phyloP scores from a whole-genome alignment of 64 coral and sea anemone species.

The Orbicella faveolata region DNA sequence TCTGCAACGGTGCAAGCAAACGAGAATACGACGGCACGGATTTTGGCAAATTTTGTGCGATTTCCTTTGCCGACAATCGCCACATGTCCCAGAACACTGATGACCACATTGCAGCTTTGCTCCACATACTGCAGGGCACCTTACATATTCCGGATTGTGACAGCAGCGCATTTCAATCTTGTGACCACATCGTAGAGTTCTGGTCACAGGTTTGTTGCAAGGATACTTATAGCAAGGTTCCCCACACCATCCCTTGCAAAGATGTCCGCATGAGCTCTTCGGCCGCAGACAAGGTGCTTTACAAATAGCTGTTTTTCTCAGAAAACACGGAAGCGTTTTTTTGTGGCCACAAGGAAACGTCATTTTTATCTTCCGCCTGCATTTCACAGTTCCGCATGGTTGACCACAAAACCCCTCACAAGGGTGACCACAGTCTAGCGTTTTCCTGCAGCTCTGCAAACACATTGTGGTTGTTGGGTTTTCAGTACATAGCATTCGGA shows the following conservation, averaged over 20 bases:
- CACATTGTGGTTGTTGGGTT: slow-evolving; percentile 11
- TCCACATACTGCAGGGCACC: slow-evolving; percentile 18
- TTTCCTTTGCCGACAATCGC: slow-evolving; percentile 28
- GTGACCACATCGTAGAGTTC: slow-evolving; percentile 55
- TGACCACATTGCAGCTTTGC: slow-evolving; percentile 60
- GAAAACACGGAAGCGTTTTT: slow-evolving; percentile 9
- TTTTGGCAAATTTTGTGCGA: slow-evolving; percentile 50
- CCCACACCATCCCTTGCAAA: slow-evolving; percentile 36
- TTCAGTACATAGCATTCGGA: neutral
- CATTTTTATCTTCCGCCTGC: slow-evolving; percentile 20
- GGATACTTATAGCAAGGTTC: slow-evolving; percentile 39
- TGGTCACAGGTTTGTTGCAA: slow-evolving; percentile 10
- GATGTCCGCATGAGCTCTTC: slow-evolving; percentile 4
- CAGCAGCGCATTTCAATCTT: slow-evolving; percentile 43
- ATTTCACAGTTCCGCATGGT: slow-evolving; percentile 16
- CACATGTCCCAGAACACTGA: slow-evolving; percentile 54
- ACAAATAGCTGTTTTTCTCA: slow-evolving; percentile 21
- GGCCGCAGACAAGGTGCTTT: neutral
- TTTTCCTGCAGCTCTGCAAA: slow-evolving; percentile 9
- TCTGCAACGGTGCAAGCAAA: slow-evolving; percentile 67
- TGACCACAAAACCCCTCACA: slow-evolving; percentile 42
- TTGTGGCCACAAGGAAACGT: slow-evolving; percentile 49
- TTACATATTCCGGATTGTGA: neutral
- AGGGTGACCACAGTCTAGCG: slow-evolving; percentile 34
- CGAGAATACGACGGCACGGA: slow-evolving; percentile 42